These are phyloP conservation scores for Chaetodon trifasciatus DNA, from an alignment of 2,797 vertebrate genomes.

Conservation along the genomic window DNA sequence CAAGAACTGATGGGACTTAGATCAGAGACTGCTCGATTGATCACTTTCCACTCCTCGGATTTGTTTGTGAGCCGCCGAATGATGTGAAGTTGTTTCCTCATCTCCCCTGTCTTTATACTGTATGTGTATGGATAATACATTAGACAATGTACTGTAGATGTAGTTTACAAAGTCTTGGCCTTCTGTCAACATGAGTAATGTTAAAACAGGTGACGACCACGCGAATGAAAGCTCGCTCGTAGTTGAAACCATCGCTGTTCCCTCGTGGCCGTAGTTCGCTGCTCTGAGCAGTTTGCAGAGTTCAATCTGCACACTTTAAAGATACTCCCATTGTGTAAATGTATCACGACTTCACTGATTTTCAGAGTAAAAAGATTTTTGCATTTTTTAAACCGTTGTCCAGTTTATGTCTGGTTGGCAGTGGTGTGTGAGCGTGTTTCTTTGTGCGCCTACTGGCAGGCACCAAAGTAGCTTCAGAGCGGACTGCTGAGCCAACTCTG, in stretches of 20 bases:
- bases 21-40: conserved; percentile 48
- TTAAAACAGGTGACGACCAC: conserved; percentile 42
- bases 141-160: conserved; percentile 52
- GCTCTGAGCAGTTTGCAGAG: conserved; percentile 58
- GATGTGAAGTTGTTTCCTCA: conserved; percentile 39
- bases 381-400: conserved; percentile 67
- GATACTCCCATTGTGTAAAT: conserved; percentile 57
- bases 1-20: conserved; percentile 14
- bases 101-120: conserved; percentile 34
- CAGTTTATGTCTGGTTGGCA: conserved; percentile 21
- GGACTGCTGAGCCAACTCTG: conserved; percentile 55
- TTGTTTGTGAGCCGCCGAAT: conserved; percentile 19
- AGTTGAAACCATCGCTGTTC: conserved; percentile 34
- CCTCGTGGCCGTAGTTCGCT: conserved; percentile 53
- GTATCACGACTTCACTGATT: conserved; percentile 56
- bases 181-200: conserved; percentile 52
- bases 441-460: conserved; percentile 43
- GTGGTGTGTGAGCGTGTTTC: conserved; percentile 7
- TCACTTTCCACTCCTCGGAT: conserved; percentile 18
- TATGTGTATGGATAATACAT: conserved; percentile 43
- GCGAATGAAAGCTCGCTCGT: conserved; percentile 40
- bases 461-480: conserved; percentile 51
- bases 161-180: conserved; percentile 53
- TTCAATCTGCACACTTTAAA: conserved; percentile 56
- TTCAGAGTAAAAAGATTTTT: conserved; percentile 80